phyloP scores from a whole-genome alignment of 2,888 invertebrate species.

The Zaprionus lineosus region DNA sequence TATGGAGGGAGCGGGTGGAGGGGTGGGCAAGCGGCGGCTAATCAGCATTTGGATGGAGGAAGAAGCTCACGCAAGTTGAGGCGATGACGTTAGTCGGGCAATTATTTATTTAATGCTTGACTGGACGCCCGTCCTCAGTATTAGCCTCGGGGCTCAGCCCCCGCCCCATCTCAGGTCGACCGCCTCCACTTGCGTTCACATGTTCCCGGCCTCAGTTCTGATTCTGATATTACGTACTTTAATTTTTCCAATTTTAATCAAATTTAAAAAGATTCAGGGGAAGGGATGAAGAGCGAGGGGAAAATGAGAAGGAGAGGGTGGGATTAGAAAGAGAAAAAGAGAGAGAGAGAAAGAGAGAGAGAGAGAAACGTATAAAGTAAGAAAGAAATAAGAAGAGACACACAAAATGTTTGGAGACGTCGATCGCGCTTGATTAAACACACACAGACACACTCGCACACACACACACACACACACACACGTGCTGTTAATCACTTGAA shows the following conservation, averaged over 20 bases:
- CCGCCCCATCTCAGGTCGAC: too few relatives aligned
- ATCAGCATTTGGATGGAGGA: constrained; percentile 37
- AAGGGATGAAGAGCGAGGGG: neutral
- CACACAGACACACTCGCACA: constrained; percentile 12
- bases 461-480: too few relatives aligned
- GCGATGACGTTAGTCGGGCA: constrained; percentile 50
- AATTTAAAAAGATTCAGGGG: too few relatives aligned
- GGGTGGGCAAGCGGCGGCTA: constrained; percentile 38
- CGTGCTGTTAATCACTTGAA: too few relatives aligned
- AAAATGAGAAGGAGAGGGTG: too few relatives aligned
- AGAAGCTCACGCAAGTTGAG: constrained; percentile 45
- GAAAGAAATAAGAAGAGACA: too few relatives aligned
- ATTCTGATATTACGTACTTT: constrained; percentile 34
- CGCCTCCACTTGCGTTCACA: too few relatives aligned
- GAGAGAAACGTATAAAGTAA: too few relatives aligned
- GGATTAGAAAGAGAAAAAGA: too few relatives aligned
- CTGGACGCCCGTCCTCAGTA: constrained; percentile 35
- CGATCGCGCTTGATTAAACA: constrained; percentile 37
- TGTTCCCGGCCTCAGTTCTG: neutral
- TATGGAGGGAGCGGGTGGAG: too few relatives aligned
- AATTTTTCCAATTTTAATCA: constrained; percentile 39
- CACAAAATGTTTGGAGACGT: too few relatives aligned
- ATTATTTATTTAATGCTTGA: constrained; percentile 55
- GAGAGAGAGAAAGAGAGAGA: too few relatives aligned
- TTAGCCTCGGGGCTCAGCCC: neutral